Base-by-base conservation (phyloP, 2,888 invertebrate species). In the Seira ritae region DNA sequence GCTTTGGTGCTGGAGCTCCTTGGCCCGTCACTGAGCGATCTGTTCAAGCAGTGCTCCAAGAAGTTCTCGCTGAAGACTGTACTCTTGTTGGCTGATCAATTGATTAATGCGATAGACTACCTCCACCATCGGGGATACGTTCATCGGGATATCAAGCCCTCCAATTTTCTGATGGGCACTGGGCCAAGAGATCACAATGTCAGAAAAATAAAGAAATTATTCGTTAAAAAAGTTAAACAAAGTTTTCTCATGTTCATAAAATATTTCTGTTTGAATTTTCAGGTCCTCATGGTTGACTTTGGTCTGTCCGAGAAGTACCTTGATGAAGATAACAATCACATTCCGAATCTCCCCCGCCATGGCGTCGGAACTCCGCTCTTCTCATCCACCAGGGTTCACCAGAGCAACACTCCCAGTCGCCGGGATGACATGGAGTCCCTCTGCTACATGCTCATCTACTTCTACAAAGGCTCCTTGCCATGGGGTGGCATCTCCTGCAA, bases 51-150 rank as follows among this genome's bases (percentile, higher is more conserved):
- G 92, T 99, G 99, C 92, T 96, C 97, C 85, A 95, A 99, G 87
- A 95, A 98, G 91, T 99, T 99, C 92, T 98, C 99, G 89, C 97
- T 99, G 93, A 99, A 99, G 93, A 99, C 99, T 88, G 99, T 99
- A 87, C 94, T 99, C 88, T 99, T 99, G 99, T 93, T 99, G 90
- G 99, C 98, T 90, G 97, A 98, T 91, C 96, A 96, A 91, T 95
- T 96, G 95, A 95, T 97, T 90, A 95, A 97, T 74, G 95, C 99
- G 90, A 95, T 99, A 90, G 99, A 99, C 92, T 99, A 95, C 92
- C 96, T 99, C 90, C 99, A 99, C 92, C 96, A 97, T 92, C 99
- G 99, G 93, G 97, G 97, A 91, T 99, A 99, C 92, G 99, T 99
- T 91, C 99, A 99, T 93, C 95, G 99, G 90, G 98, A 99, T 92